Base-by-base conservation (phyloP, 2,113 vertebrate species). In the Sclerurus mexicanus region DNA sequence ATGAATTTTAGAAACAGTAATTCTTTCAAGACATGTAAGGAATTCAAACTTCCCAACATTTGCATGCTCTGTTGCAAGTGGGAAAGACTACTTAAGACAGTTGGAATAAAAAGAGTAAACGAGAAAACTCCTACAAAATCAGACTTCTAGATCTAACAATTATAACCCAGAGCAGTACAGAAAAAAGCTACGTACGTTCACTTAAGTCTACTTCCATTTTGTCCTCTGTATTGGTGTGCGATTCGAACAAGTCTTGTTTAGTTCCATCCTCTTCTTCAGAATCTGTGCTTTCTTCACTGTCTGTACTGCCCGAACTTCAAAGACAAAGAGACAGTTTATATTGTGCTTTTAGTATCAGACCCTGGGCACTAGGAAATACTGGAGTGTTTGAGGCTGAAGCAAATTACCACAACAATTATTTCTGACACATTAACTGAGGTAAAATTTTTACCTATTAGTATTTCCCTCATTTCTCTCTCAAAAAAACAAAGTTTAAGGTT, bases 251-350 rank as follows among this genome's bases (percentile, higher is more conserved):
- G 87, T 99, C 99, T 80, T 98, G 98, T 89, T 99, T 99, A 8
- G 97, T 73, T 81, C 97, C 98, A 74, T 99, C 99, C 84, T 99
- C 99, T n/a, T 99, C 99, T 95, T 99, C 99, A 1, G 99, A 99
- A 95, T 99, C 99, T 53, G 99, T 99, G 92, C 99, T 99, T 93
- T 99, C 99, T 95, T 99, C 99, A 14, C 99, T 99, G 98, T 99
- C 99, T 4, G 99, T 99, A 94, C 99, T 99, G 87, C 99, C 99
- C 42, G 99, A 99, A 97, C 99, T 99, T 97, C 39, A 93, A 84
- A 94, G 1, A 79, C 21, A 96, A 90, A 87, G 28, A 67, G 33
- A 89, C 0, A 72, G 44, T 81, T 99, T 49, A 93, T 6, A 40
- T 74, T 80, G 7, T 73, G 28, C 2, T 24, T 67, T 92, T 28